Conservation (phyloP, 2,797 vertebrate species). For the Pantherophis vulpinus region DNA sequence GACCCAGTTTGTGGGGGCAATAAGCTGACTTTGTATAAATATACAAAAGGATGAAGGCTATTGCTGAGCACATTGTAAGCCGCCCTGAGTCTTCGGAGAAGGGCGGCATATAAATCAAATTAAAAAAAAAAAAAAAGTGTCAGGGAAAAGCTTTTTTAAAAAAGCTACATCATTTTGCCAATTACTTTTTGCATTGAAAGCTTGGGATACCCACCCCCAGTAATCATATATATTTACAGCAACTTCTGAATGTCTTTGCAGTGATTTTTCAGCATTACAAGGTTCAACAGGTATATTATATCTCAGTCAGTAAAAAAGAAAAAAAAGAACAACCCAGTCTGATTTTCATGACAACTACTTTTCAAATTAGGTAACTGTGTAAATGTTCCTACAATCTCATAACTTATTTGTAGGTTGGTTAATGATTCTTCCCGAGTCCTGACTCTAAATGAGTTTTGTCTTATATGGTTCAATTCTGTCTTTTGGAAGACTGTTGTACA, state of each 20-base stretch:
- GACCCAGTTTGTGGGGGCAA: too few relatives aligned
- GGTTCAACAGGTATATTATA: constrained; percentile 11
- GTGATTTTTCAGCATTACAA: background rate
- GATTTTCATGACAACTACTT: constrained; percentile 17
- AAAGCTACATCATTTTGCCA: background rate
- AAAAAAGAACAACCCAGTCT: background rate
- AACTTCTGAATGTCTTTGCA: background rate
- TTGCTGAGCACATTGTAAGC: too few relatives aligned
- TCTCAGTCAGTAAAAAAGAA: constrained; percentile 6
- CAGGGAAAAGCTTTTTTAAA: background rate
- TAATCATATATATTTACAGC: background rate
- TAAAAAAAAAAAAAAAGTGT: too few relatives aligned
- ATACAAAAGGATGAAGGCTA: too few relatives aligned
- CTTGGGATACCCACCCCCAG: background rate
- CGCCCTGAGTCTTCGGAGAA: too few relatives aligned
- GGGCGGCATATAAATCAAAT: too few relatives aligned
- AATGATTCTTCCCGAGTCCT: background rate
- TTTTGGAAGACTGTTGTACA: constrained; percentile 19
- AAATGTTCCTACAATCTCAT: constrained; percentile 23
- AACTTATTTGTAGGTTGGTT: constrained; percentile 25
- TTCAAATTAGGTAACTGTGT: constrained; percentile 15
- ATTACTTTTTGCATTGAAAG: background rate
- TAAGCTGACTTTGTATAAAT: too few relatives aligned
- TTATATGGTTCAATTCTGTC: constrained; percentile 2
- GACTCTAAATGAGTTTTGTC: constrained; percentile 15